These are phyloP conservation scores for Cyrtonyx montezumae DNA, from an alignment of 2,113 vertebrate genomes.

Conservation along the genomic window DNA sequence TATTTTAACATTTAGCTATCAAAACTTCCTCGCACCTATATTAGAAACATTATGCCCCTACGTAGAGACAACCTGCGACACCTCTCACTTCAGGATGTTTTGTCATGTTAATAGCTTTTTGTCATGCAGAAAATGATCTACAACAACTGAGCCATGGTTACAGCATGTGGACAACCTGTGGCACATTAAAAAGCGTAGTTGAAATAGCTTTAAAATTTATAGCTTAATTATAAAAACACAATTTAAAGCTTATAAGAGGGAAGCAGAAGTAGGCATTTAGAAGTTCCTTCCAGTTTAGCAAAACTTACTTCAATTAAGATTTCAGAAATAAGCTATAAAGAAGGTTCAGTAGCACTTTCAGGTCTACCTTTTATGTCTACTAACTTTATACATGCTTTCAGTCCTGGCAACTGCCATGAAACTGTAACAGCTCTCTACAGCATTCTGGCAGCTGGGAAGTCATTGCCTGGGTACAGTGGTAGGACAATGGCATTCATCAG, in stretches of 20 bases:
- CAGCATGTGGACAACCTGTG: conserved; percentile 21
- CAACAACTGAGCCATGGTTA: neutral
- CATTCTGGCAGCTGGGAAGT: neutral
- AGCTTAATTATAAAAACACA: conserved; percentile 51
- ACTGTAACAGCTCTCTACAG: neutral
- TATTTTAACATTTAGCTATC: neutral
- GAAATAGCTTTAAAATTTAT: conserved; percentile 53
- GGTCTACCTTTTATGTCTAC: neutral
- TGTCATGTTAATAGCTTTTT: neutral
- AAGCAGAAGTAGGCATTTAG: neutral
- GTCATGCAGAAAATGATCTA: conserved; percentile 25
- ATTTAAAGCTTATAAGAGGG: conserved; percentile 13
- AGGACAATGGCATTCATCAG: neutral
- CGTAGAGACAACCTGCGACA: neutral
- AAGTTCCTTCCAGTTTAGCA: conserved; percentile 27
- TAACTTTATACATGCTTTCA: neutral
- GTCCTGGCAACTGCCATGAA: neutral
- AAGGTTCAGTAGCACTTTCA: neutral
- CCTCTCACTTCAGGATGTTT: neutral
- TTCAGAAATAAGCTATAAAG: conserved; percentile 11
- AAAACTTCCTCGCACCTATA: neutral
- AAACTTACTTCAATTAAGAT: conserved; percentile 49
- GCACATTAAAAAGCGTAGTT: neutral
- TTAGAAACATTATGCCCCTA: neutral
- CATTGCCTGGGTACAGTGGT: neutral